Evolutionary conservation across 2,113 vertebrate species (phyloP).

Genomic region (Stegastes partitus): DNA sequence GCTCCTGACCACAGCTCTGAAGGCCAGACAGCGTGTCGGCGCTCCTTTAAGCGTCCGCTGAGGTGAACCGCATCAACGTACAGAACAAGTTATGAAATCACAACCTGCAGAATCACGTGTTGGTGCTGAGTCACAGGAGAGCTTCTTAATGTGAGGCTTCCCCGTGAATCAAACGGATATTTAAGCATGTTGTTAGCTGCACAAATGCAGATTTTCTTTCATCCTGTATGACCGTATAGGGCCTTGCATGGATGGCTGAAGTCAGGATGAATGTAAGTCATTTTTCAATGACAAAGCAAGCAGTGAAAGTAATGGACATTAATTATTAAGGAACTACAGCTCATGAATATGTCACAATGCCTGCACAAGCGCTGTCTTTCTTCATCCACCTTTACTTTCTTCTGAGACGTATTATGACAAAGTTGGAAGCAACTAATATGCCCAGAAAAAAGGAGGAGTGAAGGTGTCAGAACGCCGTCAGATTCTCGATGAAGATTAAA

Average conservation of each 20-base stretch:
- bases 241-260: not conserved
- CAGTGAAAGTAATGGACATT: slow-evolving; percentile 8
- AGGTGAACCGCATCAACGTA: not conserved
- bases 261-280: not conserved
- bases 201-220: too few relatives aligned
- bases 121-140: not conserved
- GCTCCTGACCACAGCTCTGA: slow-evolving; percentile 12
- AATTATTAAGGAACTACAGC: not conserved
- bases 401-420: not conserved
- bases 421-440: slow-evolving; percentile 6
- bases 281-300: not conserved
- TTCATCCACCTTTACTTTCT: not conserved
- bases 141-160: too few relatives aligned
- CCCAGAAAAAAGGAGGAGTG: not conserved
- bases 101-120: not conserved
- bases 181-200: too few relatives aligned
- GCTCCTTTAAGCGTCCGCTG: not conserved
- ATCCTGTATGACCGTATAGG: not conserved
- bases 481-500: not conserved
- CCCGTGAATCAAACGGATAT: too few relatives aligned
- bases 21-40: slow-evolving; percentile 6
- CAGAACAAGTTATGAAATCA: not conserved
- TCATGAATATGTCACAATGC: not conserved
- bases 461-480: not conserved
- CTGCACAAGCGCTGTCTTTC: not conserved